Evolutionary conservation across 1,140 invertebrate species (phyloP).

Genomic region (Aporrectodea caliginosa): DNA sequence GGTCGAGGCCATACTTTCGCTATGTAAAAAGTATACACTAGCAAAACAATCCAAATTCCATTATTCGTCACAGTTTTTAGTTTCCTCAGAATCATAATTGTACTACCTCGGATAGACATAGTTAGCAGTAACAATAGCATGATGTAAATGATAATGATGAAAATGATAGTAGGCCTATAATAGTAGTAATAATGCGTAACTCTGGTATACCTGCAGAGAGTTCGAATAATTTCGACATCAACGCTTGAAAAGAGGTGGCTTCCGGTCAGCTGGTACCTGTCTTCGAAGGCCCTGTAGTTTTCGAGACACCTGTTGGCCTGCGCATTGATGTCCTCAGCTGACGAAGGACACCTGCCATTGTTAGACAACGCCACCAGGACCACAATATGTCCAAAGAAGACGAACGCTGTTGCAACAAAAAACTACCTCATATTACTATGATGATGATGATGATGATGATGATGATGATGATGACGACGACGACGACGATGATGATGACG

Average conservation of each 20-base stretch:
- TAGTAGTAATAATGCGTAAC: too few species aligned
- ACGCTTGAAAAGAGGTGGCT: background rate
- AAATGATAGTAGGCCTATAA: too few species aligned
- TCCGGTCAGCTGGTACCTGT: background rate
- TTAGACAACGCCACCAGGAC: background rate
- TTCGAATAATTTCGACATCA: background rate
- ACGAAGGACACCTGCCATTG: background rate
- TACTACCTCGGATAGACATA: too few species aligned
- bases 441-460: background rate
- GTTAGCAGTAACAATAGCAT: too few species aligned
- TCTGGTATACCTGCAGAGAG: background rate
- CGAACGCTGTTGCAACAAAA: too few species aligned
- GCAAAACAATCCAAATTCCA: too few species aligned
- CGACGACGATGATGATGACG: background rate
- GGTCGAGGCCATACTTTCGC: too few species aligned
- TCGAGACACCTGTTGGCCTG: background rate
- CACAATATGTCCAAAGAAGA: too few species aligned
- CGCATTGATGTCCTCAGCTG: background rate
- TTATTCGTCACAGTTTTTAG: too few species aligned
- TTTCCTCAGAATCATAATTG: too few species aligned
- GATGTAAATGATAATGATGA: too few species aligned
- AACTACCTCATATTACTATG: background rate
- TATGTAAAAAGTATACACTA: too few species aligned
- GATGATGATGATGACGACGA: background rate
- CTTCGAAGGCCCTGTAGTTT: background rate